Evolutionary conservation across 2,888 invertebrate species (phyloP).

Genomic region (Dione juno): DNA sequence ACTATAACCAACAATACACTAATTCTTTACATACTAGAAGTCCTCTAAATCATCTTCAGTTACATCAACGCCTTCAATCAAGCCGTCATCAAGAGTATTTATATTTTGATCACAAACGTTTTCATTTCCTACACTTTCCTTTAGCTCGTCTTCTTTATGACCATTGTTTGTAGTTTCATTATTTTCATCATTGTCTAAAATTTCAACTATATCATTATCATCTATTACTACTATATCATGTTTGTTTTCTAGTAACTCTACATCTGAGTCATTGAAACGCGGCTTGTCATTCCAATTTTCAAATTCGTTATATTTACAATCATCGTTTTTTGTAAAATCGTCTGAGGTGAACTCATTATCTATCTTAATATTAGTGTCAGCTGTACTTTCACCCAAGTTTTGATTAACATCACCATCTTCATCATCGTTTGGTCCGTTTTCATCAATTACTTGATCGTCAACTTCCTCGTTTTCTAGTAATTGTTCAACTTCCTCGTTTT

Average conservation of each 20-base stretch:
- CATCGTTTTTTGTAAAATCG: not conserved
- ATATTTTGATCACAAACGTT: conserved; percentile 21
- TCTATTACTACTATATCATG: conserved; percentile 34
- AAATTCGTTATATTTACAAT: not conserved
- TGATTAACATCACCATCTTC: conserved; percentile 4
- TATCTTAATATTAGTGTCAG: not conserved
- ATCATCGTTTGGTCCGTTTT: not conserved
- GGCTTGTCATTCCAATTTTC: not conserved
- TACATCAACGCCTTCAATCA: conserved; percentile 42
- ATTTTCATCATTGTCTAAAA: not conserved
- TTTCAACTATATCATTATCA: conserved; percentile 21
- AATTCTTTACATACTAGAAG: conserved; percentile 49
- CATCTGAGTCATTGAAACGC: conserved; percentile 26
- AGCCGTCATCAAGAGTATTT: conserved; percentile 37
- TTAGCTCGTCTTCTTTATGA: not conserved
- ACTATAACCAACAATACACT: no score
- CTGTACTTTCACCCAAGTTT: conserved; percentile 22
- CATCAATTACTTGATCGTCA: not conserved
- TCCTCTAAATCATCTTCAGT: conserved; percentile 66
- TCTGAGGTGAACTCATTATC: conserved; percentile 1
- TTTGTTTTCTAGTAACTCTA: conserved; percentile 21
- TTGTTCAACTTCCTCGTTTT: not conserved
- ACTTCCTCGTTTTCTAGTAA: not conserved
- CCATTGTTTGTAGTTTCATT: not conserved
- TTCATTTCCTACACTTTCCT: conserved; percentile 19